These are phyloP conservation scores for Galeruca laticollis DNA, from an alignment of 2,888 invertebrate species.

Conservation along the genomic window DNA sequence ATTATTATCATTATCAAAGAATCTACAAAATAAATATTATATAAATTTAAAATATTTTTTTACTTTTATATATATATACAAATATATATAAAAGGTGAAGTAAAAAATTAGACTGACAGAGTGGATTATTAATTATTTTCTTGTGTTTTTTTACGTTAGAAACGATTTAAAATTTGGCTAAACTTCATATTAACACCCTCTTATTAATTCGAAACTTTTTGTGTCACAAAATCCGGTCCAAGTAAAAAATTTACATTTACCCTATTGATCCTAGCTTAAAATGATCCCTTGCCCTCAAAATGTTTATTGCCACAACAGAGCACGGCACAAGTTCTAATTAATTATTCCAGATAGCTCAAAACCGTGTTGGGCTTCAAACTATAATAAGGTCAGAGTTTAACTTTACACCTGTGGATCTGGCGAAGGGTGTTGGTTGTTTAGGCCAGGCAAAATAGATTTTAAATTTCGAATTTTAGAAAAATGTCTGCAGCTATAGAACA, in stretches of 20 bases:
- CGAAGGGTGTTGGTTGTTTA: neutral
- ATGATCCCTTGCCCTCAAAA: neutral
- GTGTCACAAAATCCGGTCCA: neutral
- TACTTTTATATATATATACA: too few species aligned
- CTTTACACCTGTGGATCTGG: conserved; percentile 28
- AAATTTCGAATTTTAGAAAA: too few species aligned
- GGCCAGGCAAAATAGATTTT: neutral
- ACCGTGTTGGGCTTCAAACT: conserved; percentile 14
- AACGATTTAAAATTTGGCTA: too few species aligned
- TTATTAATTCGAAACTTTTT: neutral
- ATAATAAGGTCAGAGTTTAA: conserved; percentile 22
- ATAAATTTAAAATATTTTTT: too few species aligned
- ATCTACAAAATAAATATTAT: too few species aligned
- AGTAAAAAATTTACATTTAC: neutral
- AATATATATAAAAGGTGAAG: too few species aligned
- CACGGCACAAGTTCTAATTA: conserved; percentile 16
- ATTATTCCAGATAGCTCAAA: conserved; percentile 13
- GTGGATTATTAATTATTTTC: too few species aligned
- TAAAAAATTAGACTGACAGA: too few species aligned
- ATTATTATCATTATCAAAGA: too few species aligned
- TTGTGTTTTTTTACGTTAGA: too few species aligned
- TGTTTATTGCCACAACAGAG: neutral
- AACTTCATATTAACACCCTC: too few species aligned
- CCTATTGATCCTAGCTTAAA: conserved; percentile 6
- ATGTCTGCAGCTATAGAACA: too few species aligned